Evolutionary conservation across 2,113 vertebrate species (phyloP), one percentile per base, ranked within the genome.

Genomic region (Hippocampus barbouri): DNA sequence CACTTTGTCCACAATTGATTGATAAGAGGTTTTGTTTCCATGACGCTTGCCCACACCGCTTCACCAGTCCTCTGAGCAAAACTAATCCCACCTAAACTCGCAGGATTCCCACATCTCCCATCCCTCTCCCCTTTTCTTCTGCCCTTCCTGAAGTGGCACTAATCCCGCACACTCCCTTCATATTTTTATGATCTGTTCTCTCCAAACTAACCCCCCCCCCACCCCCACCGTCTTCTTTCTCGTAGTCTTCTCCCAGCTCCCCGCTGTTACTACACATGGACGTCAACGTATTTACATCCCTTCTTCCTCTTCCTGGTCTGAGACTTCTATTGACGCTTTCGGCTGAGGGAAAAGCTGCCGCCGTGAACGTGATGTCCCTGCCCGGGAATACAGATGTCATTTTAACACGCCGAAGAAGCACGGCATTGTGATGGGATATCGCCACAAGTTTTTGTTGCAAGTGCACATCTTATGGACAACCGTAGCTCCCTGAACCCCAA

Each of bases 61-160:
- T 87, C 85, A 86, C 86, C 90, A 86, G 61, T 69, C 84, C 84
- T 83, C 85, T 86, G 72, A 89, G 88, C 89, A 87, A 91, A 88
- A 90, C 91, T 91, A 92, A 92, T 93, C 92, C 89, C 51, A 71
- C 79, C 89, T 86, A 85, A 91, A 92, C 85, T 90, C 85, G 84
- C 72, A 76, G 76, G 87, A 89, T 88, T 83, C 84, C 80, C 84
- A 86, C 81, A 56, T 75, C 73, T 83, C 68, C 77, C 77, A 4
- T 76, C 75, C 77, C 73, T 77, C 79, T 83, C 75, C 76, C 76
- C 77, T 79, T 62, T 69, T 84, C 77, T 79, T 89, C 83, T 79
- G 70, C 82, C 77, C 80, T 84, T 89, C 82, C 83, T 90, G 84
- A 86, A 91, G 90, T 89, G 89, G 88, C 89, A 91, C 89, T 92